A percentile compares a stretch with the other conserved stretches of the same genome.
phyloP scores from a whole-genome alignment of 1,140 invertebrate genomes.

The Platorchestia sp. region DNA sequence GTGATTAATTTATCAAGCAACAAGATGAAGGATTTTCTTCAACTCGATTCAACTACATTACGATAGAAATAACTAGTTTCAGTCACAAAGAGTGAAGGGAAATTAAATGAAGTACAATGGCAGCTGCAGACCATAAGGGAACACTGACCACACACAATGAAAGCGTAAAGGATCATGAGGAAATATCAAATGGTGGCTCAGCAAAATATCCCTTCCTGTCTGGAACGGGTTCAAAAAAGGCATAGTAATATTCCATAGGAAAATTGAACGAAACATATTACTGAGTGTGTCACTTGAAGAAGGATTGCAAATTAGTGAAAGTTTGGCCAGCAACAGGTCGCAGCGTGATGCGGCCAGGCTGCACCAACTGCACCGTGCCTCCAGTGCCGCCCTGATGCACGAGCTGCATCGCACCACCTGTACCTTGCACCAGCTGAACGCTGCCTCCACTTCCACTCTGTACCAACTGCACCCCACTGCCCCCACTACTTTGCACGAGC shows the following conservation, averaged over 20 bases:
- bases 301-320: conserved; percentile 66
- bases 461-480: conserved; percentile 59
- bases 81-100: too few relatives aligned
- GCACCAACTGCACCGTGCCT: conserved; percentile 54
- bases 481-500: conserved; percentile 60
- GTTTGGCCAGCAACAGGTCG: conserved; percentile 62
- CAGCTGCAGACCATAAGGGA: background rate
- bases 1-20: too few relatives aligned
- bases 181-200: too few relatives aligned
- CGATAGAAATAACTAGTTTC: too few relatives aligned
- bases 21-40: too few relatives aligned
- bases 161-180: background rate
- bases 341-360: conserved; percentile 62
- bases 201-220: too few relatives aligned
- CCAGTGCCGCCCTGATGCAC: conserved; percentile 24
- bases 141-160: background rate
- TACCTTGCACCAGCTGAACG: conserved; percentile 62
- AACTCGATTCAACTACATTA: too few relatives aligned
- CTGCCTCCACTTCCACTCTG: conserved; percentile 50
- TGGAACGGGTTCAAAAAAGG: background rate
- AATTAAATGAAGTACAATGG: too few relatives aligned
- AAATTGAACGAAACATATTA: background rate
- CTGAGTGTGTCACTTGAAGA: conserved; percentile 62
- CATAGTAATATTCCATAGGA: background rate
- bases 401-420: conserved; percentile 55